Evolutionary conservation across 2,113 vertebrate genomes (phyloP).

Genomic region (Suricata suricatta): DNA sequence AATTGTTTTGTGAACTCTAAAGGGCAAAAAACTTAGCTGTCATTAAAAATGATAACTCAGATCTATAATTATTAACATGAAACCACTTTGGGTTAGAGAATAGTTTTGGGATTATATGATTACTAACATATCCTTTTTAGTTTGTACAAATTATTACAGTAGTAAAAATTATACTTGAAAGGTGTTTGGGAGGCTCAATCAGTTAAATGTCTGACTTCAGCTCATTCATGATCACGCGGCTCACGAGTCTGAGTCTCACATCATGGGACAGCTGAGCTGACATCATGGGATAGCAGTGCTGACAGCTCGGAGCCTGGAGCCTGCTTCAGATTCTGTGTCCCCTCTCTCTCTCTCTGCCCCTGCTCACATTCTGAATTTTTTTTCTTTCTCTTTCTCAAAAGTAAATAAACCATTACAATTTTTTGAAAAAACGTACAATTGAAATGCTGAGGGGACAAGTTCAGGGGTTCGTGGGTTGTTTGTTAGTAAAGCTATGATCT

Average conservation of each 20-base stretch:
- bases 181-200: too few species aligned
- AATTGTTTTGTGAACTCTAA: neutral
- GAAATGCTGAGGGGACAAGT: neutral
- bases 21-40: neutral
- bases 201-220: too few species aligned
- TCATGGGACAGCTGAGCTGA: too few species aligned
- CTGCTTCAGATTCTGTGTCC: too few species aligned
- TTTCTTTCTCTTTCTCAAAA: too few species aligned
- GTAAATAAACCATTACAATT: too few species aligned
- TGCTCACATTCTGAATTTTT: too few species aligned
- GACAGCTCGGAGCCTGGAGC: too few species aligned
- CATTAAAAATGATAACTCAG: conserved; percentile 8
- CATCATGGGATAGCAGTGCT: too few species aligned
- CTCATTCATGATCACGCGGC: too few species aligned
- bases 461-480: neutral
- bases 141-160: conserved; percentile 13
- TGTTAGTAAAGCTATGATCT: neutral
- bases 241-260: too few species aligned
- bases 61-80: neutral
- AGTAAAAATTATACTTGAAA: conserved; percentile 15
- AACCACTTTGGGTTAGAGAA: neutral
- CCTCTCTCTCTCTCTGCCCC: too few species aligned
- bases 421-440: neutral
- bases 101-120: neutral
- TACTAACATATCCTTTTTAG: neutral